These are phyloP conservation scores for Hypena proboscidalis DNA, from an alignment of 2,888 invertebrate genomes.

Conservation along the genomic window DNA sequence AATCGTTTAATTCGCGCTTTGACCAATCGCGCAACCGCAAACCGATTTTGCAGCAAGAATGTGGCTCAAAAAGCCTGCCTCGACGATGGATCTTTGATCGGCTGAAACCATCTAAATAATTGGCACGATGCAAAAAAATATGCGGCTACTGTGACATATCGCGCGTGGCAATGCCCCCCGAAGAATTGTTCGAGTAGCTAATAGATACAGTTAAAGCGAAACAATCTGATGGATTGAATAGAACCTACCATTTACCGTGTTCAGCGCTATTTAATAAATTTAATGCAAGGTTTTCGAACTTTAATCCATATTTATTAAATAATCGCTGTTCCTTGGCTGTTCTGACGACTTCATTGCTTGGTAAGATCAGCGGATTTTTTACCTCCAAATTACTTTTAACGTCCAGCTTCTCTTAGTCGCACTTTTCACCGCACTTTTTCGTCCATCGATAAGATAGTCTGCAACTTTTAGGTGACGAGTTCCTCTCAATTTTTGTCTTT, in stretches of 20 bases:
- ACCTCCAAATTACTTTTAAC: slow-evolving; percentile 2
- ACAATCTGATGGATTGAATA: slow-evolving; percentile 1
- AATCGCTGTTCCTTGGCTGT: slow-evolving; percentile 5
- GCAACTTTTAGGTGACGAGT: background rate
- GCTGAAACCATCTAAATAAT: background rate
- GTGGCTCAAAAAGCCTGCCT: background rate
- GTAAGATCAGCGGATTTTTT: slow-evolving; percentile 2
- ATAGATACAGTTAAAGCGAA: too few relatives aligned
- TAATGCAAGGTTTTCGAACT: too few relatives aligned
- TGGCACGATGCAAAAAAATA: slow-evolving; percentile 4
- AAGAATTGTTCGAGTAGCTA: too few relatives aligned
- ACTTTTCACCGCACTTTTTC: slow-evolving; percentile 1
- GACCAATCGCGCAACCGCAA: slow-evolving; percentile 1
- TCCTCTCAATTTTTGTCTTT: background rate
- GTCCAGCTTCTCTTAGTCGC: slow-evolving; percentile 1
- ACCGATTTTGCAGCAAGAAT: too few relatives aligned
- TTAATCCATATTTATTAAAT: background rate
- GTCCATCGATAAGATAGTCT: slow-evolving; percentile 2
- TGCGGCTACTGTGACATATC: background rate
- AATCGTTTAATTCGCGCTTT: slow-evolving; percentile 1
- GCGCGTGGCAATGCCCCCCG: background rate
- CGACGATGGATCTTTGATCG: slow-evolving; percentile 1
- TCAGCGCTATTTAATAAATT: too few relatives aligned
- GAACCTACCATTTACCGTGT: background rate
- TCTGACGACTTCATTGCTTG: background rate